phyloP scores from a whole-genome alignment of 1,140 invertebrate genomes.

The Chironomus striatipennis region DNA sequence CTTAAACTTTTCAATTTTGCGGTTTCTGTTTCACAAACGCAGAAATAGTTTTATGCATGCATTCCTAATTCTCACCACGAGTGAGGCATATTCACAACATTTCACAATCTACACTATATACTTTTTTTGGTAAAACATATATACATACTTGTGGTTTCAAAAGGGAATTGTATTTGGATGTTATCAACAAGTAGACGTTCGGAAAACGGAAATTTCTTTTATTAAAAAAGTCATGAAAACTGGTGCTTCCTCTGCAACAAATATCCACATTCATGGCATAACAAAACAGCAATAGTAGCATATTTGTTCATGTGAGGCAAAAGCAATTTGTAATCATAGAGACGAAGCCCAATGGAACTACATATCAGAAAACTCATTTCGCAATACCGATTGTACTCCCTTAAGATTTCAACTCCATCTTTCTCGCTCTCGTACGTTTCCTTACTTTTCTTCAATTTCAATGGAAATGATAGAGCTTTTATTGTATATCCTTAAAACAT shows the following conservation, averaged over 20 bases:
- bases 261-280: not conserved
- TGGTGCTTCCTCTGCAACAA: not conserved
- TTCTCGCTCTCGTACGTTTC: not conserved
- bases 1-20: not conserved
- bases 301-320: conserved; percentile 12
- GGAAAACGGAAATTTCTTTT: not conserved
- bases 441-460: not conserved
- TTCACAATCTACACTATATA: not conserved
- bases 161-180: conserved; percentile 1
- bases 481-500: too few relatives aligned
- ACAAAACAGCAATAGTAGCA: not conserved
- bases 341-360: conserved; percentile 5
- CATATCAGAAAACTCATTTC: conserved; percentile 13
- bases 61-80: not conserved
- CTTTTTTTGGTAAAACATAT: not conserved
- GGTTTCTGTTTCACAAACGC: not conserved
- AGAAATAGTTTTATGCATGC: not conserved
- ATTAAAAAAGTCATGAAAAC: conserved; percentile 6
- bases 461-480: too few relatives aligned
- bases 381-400: not conserved
- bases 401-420: not conserved
- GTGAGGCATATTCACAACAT: too few relatives aligned
- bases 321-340: conserved; percentile 9
- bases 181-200: conserved; percentile 1
- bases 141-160: conserved; percentile 1